These are phyloP conservation scores for Catonia carolina DNA, from an alignment of 2,888 invertebrate species.

Conservation along the genomic window DNA sequence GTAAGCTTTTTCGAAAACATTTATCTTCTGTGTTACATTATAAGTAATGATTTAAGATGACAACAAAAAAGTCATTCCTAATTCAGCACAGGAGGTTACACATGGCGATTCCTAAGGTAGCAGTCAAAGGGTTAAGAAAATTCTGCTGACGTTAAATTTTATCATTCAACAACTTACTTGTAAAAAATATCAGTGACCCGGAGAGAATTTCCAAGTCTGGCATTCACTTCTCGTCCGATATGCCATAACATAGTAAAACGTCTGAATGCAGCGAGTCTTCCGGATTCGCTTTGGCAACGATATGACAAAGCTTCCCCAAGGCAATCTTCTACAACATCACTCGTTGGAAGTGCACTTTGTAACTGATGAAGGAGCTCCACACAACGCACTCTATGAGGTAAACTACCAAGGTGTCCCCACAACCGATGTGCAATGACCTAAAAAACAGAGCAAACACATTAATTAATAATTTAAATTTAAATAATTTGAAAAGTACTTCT, in stretches of 20 bases:
- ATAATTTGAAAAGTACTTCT: no score
- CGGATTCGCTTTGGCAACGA: not conserved
- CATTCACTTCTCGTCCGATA: constrained; percentile 58
- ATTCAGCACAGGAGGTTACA: no score
- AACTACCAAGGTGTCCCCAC: constrained; percentile 61
- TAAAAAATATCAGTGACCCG: constrained; percentile 47
- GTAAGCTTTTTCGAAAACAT: no score
- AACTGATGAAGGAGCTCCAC: constrained; percentile 69
- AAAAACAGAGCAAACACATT: constrained; percentile 26
- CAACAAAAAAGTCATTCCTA: no score
- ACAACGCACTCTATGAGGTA: constrained; percentile 52
- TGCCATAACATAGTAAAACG: constrained; percentile 68
- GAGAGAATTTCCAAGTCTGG: constrained; percentile 39
- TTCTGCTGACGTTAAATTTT: no score
- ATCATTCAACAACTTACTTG: no score
- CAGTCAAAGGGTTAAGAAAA: no score
- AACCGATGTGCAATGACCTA: constrained; percentile 59
- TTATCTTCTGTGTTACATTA: no score
- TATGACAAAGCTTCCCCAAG: constrained; percentile 32
- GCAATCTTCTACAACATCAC: constrained; percentile 58
- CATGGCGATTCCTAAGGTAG: no score
- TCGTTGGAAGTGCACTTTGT: constrained; percentile 58
- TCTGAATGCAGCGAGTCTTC: constrained; percentile 52
- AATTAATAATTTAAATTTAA: no score
- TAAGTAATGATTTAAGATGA: no score